phyloP scores from a whole-genome alignment of 1,140 invertebrate genomes.

The Globodera rostochiensis region DNA sequence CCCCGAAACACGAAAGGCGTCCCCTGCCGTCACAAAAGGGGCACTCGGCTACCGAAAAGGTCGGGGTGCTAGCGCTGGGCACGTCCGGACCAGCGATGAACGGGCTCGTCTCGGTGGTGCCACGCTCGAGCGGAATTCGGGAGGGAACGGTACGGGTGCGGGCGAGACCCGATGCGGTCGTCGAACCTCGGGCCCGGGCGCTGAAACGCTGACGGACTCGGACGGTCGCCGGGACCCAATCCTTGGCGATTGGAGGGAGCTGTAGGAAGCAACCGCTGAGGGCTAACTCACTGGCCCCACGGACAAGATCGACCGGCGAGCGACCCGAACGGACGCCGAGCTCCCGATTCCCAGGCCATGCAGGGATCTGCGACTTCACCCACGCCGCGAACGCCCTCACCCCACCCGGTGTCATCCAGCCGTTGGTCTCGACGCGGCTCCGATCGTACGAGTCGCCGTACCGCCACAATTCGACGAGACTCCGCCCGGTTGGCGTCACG shows the following conservation, averaged over 20 bases:
- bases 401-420: background rate
- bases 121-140: background rate
- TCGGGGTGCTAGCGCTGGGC: too few relatives aligned
- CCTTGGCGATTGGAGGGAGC: background rate
- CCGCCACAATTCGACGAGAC: conserved; percentile 8
- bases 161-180: background rate
- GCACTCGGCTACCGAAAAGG: too few relatives aligned
- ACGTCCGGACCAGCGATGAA: too few relatives aligned
- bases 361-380: background rate
- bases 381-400: background rate
- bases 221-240: background rate
- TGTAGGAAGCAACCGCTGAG: too few relatives aligned
- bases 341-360: background rate
- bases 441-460: background rate
- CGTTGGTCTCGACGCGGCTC: background rate
- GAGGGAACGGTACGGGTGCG: background rate
- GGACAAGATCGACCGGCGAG: background rate
- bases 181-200: background rate
- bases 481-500: background rate
- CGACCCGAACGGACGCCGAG: background rate
- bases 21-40: too few relatives aligned
- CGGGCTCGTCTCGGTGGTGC: too few relatives aligned
- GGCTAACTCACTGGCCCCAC: background rate
- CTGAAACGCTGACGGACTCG: too few relatives aligned
- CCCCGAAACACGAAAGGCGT: too few relatives aligned